Percentiles rank a stretch among this genome's conserved stretches.
phyloP scores from a whole-genome alignment of 37 sponge, comb jelly and placozoan genomes.

The Beroe forskalii region DNA sequence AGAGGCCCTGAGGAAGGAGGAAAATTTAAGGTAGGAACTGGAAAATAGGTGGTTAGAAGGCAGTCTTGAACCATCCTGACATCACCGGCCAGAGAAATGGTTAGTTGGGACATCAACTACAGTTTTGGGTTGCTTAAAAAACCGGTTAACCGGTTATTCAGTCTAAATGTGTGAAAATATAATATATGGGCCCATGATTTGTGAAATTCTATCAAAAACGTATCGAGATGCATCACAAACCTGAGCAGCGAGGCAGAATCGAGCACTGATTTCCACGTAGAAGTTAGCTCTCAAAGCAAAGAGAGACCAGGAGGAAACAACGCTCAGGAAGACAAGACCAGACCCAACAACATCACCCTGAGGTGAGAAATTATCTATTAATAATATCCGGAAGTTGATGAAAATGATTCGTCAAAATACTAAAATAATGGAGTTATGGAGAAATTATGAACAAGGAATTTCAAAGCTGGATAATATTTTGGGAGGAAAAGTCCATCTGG shows the following conservation, averaged over 20 bases:
- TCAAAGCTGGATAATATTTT: not conserved
- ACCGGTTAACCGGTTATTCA: no score
- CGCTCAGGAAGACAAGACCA: constrained; percentile 11
- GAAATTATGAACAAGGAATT: not conserved
- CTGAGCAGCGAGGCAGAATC: constrained; percentile 1
- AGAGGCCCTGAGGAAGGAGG: constrained; percentile 3
- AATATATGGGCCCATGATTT: no score
- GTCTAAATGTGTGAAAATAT: no score
- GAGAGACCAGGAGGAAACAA: not conserved
- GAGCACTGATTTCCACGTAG: not conserved
- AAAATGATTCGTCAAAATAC: not conserved
- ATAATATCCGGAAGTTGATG: not conserved
- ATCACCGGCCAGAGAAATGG: no score
- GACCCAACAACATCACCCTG: constrained; percentile 12
- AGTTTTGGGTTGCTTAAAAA: no score
- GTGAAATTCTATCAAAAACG: no score
- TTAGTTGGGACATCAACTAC: no score
- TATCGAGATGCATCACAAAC: no score
- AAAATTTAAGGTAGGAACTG: no score
- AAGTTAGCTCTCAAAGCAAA: not conserved
- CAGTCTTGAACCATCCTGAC: no score
- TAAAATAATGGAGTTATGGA: not conserved
- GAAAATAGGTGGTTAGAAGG: no score
- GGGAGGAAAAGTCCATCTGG: no score
- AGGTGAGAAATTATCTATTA: not conserved